phyloP scores from a whole-genome alignment of 2,113 vertebrate species.

The Oreocharis arfaki region DNA sequence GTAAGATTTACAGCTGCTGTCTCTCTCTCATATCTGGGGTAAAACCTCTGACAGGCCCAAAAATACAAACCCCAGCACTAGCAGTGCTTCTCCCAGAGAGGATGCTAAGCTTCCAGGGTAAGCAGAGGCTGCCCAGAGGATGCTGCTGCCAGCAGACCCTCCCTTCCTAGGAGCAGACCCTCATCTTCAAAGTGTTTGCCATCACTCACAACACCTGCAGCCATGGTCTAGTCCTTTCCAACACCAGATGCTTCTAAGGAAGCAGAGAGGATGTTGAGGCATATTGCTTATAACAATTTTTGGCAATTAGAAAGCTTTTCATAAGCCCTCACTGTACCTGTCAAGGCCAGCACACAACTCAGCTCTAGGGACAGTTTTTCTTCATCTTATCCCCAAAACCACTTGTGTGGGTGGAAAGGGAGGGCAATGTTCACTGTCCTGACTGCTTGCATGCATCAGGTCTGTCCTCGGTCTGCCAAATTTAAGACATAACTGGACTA shows the following conservation, averaged over 20 bases:
- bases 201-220: accelerated
- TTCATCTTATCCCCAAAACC: neutral
- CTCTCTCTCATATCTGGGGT: neutral
- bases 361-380: neutral
- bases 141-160: neutral
- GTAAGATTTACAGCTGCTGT: neutral
- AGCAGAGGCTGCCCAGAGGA: neutral
- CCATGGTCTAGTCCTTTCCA: neutral
- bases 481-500: neutral
- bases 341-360: neutral
- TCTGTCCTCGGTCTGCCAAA: neutral
- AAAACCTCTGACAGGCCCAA: neutral
- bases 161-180: neutral
- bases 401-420: neutral
- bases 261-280: neutral
- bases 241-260: neutral
- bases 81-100: neutral
- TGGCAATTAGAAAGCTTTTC: neutral
- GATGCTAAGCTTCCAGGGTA: neutral
- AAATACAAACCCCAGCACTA: neutral
- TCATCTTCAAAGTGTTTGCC: neutral
- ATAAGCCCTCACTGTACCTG: neutral
- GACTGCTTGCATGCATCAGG: neutral
- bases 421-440: neutral
- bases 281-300: neutral